Base-by-base conservation (phyloP, 2,113 vertebrate genomes). In the Brevimyrus niger region DNA sequence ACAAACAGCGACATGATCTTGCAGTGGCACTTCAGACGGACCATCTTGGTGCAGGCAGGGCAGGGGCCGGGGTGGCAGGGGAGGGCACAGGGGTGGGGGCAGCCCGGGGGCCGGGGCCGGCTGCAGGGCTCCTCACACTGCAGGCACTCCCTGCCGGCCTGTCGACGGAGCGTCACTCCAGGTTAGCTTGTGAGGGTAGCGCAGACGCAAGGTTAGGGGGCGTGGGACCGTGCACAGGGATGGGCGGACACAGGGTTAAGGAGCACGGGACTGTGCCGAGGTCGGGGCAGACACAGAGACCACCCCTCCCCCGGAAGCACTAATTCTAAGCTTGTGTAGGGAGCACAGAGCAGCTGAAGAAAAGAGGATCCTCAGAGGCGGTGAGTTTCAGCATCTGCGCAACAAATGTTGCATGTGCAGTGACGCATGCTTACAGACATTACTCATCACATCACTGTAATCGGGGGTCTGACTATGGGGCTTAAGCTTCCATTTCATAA, bases 21-120 rank as follows among this genome's bases (percentile, higher is more conserved):
- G 94, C 97, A 98, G 93, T 98, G 97, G 92, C 97, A 98, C 91
- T 97, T 97, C 86, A 96, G 95, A 91, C 96, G 95, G 88, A 97
- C 92, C 97, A 97, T 97, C 91, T 97, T 97, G 86, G 94, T 92
- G 93, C 97, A 98, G 0, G 95, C 89, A 2, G 96, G 96, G 88
- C 97, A 98, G 69, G 93, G 92, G 38, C 94, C 96, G 55, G 94
- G 94, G 87, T 98, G 97, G 93, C 97, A 98, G 0, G 96, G 96
- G 84, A 96, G 90, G 89, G 92, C 91, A 90, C 97, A 98, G 0
- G 93, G 94, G 80, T 98, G 97, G 89, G 96, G 94, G 91, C 97
- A 98, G n/a, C 96, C 96, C 9, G 89, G 1, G 0, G 96, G 96
- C 21, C 96, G 96, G 46, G 96, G 90, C 51, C 95, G 96, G 73